Evolutionary conservation across 2,113 vertebrate species (phyloP), one percentile per base, ranked within the genome.

Genomic region (Phylloscopus trochiloides): DNA sequence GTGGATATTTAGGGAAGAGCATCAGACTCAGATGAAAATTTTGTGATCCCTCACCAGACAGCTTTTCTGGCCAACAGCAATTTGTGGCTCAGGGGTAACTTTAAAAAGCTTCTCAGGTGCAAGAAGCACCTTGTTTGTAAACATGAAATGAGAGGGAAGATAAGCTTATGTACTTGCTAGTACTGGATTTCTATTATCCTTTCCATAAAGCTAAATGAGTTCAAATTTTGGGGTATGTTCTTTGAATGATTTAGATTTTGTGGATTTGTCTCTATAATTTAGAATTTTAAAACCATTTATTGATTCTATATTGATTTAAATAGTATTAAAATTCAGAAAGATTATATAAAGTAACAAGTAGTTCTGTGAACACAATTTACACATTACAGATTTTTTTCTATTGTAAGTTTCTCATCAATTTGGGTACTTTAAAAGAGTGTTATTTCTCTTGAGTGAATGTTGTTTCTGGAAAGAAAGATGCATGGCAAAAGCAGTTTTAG

Each of bases 41-140:
- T 52, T 87, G 90, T 91, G 77, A 72, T 91, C 40, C 61, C 85
- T 90, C 77, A 90, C 31, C 52, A 93, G 70, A 72, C 77, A 78
- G 57, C 31, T 93, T 91, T 93, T 75, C 81, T 72, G 57, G 77
- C 73, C 78, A 67, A 62, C 65, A 93, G 74, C 52, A 68, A 11
- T 68, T 74, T 82, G 88, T 86, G 38, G 54, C 54, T 90, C n/a
- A 50, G 31, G 55, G 70, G 58, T 68, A 71, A 59, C 57, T 52
- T 40, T 50, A 82, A 93, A 83, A 83, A 80, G 40, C 51, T 82
- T 91, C 61, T 84, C 62, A 71, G 74, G 58, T 89, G 31, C 70
- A 63, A 54, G 67, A 73, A 92, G 21, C 22, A 34, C 42, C n/a
- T 82, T 57, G 28, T 87, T 80, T 82, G 70, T 72, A 61, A 87